Conservation (phyloP, 2,113 vertebrate species). For the Otolemur garnettii region DNA sequence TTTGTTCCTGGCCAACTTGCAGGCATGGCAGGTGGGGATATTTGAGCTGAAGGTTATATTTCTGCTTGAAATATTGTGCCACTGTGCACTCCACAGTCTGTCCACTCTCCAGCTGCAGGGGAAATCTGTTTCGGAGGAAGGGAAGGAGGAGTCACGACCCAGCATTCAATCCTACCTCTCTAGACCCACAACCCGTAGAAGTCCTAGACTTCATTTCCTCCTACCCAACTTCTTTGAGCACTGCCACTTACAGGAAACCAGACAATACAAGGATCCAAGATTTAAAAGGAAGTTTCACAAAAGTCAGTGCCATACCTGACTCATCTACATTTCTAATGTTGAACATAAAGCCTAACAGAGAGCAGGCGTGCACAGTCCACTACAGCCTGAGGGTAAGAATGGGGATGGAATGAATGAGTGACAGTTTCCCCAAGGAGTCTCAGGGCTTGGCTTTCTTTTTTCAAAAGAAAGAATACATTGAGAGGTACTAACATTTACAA, state of each 20-base stretch:
- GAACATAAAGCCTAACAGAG: constrained; percentile 18
- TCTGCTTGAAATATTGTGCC: constrained; percentile 93
- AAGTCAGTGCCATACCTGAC: not conserved
- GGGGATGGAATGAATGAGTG: not conserved
- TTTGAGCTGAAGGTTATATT: constrained; percentile 92
- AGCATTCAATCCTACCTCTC: constrained; percentile 12
- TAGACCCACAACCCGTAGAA: not conserved
- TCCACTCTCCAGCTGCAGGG: constrained; percentile 91
- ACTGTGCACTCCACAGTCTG: constrained; percentile 93
- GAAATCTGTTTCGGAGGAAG: constrained; percentile 86
- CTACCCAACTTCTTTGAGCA: constrained; percentile 16
- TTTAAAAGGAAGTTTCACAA: constrained; percentile 48
- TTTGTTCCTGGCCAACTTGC: constrained; percentile 99
- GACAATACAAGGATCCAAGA: not conserved
- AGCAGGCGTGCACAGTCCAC: not conserved
- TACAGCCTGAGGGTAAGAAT: not conserved
- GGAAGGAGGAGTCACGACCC: constrained; percentile 27
- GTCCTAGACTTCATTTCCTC: constrained; percentile 33
- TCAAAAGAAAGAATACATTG: constrained; percentile 24
- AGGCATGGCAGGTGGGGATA: constrained; percentile 97
- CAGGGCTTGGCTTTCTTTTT: constrained; percentile 26
- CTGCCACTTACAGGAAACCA: constrained; percentile 4
- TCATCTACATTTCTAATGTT: constrained; percentile 29
- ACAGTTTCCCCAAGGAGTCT: constrained; percentile 15
- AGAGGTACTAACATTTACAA: constrained; percentile 35